These are phyloP conservation scores for Junonia oenone DNA, from an alignment of 2,888 invertebrate genomes.

Conservation along the genomic window DNA sequence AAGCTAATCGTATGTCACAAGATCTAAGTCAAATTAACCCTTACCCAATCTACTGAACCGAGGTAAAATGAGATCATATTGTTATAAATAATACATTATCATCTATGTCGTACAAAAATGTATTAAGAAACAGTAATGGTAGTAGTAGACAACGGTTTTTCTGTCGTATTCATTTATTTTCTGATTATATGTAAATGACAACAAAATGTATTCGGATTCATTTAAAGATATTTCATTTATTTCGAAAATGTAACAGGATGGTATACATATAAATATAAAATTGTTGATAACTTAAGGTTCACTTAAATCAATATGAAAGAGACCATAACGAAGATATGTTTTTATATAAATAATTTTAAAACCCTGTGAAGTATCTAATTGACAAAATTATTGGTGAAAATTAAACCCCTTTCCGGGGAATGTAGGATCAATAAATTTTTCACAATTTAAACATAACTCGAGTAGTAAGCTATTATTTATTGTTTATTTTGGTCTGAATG, in stretches of 20 bases:
- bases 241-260: not conserved
- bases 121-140: conserved; percentile 23
- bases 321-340: conserved; percentile 53
- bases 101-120: conserved; percentile 14
- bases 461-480: conserved; percentile 14
- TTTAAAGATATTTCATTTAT: conserved; percentile 6
- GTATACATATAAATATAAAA: not conserved
- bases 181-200: not conserved
- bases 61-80: conserved; percentile 18
- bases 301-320: conserved; percentile 18
- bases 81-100: conserved; percentile 12
- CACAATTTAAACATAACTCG: conserved; percentile 6
- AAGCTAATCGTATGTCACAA: conserved; percentile 69
- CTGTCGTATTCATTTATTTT: conserved; percentile 6
- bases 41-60: conserved; percentile 24
- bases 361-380: conserved; percentile 75
- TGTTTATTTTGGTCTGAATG: conserved; percentile 25
- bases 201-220: conserved; percentile 4
- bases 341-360: conserved; percentile 50
- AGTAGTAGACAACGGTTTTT: conserved; percentile 12
- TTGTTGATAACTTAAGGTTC: not conserved
- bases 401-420: conserved; percentile 46
- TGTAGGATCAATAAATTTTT: conserved; percentile 4
- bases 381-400: conserved; percentile 70
- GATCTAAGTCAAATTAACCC: conserved; percentile 44